Conservation (phyloP, 1,140 invertebrate genomes). For the Tyrophagus putrescentiae region DNA sequence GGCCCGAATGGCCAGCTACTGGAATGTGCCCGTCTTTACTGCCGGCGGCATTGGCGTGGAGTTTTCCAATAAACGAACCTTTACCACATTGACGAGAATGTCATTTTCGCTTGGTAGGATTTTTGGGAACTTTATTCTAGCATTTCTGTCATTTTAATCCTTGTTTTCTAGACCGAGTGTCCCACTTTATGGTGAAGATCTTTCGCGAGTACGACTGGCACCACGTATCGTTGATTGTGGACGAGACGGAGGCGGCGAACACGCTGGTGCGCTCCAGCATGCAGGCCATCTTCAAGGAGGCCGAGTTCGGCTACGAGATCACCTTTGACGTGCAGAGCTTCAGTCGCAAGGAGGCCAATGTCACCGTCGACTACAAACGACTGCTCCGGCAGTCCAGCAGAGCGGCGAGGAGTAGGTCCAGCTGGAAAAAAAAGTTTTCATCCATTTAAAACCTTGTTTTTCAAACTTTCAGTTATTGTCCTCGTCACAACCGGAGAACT, state of each 20-base stretch:
- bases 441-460: background rate
- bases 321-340: conserved; percentile 3
- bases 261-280: background rate
- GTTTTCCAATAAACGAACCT: conserved; percentile 71
- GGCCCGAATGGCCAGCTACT: conserved; percentile 42
- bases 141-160: background rate
- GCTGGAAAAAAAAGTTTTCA: background rate
- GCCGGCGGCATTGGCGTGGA: conserved; percentile 46
- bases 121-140: background rate
- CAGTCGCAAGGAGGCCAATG: background rate
- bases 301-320: conserved; percentile 19
- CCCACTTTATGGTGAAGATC: conserved; percentile 43
- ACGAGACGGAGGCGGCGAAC: conserved; percentile 36
- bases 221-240: conserved; percentile 63
- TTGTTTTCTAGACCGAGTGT: conserved; percentile 45
- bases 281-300: conserved; percentile 15
- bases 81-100: conserved; percentile 65
- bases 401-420: conserved; percentile 18
- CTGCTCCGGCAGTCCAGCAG: conserved; percentile 7
- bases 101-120: conserved; percentile 42
- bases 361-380: conserved; percentile 10
- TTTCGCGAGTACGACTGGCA: conserved; percentile 62
- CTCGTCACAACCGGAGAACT: conserved; percentile 12
- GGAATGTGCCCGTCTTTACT: conserved; percentile 62
- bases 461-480: conserved; percentile 18